Conservation (phyloP, 2,113 vertebrate species). For the Semicossyphus pulcher region DNA sequence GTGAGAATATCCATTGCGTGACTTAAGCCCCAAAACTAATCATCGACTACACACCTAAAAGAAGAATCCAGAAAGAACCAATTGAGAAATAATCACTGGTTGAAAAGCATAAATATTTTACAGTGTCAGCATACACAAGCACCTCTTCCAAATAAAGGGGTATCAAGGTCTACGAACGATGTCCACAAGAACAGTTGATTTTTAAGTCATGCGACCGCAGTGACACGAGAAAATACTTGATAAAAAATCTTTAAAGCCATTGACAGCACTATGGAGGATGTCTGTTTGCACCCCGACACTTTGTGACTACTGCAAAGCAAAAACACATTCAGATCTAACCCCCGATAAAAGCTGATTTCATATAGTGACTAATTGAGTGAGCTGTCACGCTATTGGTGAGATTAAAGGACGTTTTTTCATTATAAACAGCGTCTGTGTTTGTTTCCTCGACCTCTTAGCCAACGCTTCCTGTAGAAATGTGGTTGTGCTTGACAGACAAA, state of each 20-base stretch:
- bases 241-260: constrained; percentile 83
- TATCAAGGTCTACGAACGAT: constrained; percentile 82
- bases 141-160: constrained; percentile 78
- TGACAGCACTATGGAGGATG: constrained; percentile 73
- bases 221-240: constrained; percentile 82
- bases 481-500: constrained; percentile 93
- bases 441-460: constrained; percentile 69
- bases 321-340: constrained; percentile 75
- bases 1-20: constrained; percentile 74
- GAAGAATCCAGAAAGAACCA: constrained; percentile 77
- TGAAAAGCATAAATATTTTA: constrained; percentile 82
- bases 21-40: constrained; percentile 77
- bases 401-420: constrained; percentile 71
- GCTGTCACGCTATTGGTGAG: constrained; percentile 68
- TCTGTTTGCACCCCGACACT: constrained; percentile 63
- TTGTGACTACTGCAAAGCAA: constrained; percentile 80
- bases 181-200: constrained; percentile 83
- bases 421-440: constrained; percentile 72
- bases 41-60: constrained; percentile 80
- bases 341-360: constrained; percentile 74
- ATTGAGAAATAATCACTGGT: constrained; percentile 75
- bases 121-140: constrained; percentile 84
- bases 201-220: constrained; percentile 86
- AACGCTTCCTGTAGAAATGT: constrained; percentile 81
- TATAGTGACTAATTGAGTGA: constrained; percentile 72